A percentile compares a stretch with the other conserved stretches of the same genome.
phyloP scores from a whole-genome alignment of 2,113 vertebrate genomes.

The Chunga burmeisteri region DNA sequence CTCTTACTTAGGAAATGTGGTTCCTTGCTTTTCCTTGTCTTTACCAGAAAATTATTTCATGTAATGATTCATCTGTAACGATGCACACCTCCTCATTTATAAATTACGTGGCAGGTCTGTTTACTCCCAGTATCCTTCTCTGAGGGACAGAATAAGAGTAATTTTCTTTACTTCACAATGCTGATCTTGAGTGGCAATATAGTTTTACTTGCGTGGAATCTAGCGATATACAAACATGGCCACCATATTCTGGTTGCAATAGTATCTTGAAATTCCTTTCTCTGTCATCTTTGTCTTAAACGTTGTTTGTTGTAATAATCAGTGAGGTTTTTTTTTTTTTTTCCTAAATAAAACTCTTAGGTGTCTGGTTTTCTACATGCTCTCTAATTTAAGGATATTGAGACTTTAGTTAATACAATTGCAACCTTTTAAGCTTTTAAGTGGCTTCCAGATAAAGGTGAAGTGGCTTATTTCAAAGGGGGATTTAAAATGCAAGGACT shows the following conservation, averaged over 20 bases:
- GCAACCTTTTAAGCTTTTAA: constrained; percentile 43
- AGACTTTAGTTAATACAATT: constrained; percentile 19
- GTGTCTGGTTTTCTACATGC: background rate
- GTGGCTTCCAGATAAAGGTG: constrained; percentile 38
- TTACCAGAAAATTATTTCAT: background rate
- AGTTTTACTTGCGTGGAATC: background rate
- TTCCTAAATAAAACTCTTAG: background rate
- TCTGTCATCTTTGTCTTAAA: background rate
- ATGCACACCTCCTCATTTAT: background rate
- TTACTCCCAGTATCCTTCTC: no score
- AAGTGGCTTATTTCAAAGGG: constrained; percentile 16
- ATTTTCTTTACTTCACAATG: background rate
- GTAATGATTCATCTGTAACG: constrained; percentile 3
- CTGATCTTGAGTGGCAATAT: background rate
- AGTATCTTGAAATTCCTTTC: background rate
- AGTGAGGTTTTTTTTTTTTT: background rate
- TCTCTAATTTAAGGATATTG: constrained; percentile 17
- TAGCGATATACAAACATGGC: background rate
- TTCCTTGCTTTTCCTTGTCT: background rate
- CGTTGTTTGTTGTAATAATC: background rate
- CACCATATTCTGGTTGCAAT: background rate
- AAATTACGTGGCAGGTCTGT: background rate
- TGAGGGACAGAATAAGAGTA: no score
- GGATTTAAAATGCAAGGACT: background rate
- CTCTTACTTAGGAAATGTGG: background rate